These are phyloP conservation scores for Trididemnum clinides DNA, from an alignment of 23 tunicate species.

Conservation along the genomic window DNA sequence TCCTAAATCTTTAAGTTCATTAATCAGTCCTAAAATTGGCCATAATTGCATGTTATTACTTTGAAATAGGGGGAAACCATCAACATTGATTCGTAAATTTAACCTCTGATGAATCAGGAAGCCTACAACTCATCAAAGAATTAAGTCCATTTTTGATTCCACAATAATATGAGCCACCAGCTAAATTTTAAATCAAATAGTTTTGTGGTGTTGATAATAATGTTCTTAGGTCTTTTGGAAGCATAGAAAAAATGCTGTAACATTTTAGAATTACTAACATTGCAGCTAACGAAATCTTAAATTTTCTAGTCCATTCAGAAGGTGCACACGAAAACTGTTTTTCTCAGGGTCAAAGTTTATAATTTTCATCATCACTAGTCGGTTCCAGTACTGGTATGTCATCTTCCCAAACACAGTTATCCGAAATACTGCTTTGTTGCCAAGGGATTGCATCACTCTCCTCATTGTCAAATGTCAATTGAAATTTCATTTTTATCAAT, in stretches of 20 bases:
- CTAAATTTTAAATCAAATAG: slow-evolving; percentile 1
- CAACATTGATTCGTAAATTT: slow-evolving; percentile 26
- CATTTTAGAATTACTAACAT: neutral
- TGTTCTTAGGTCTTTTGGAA: slow-evolving; percentile 26
- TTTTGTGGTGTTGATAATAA: neutral
- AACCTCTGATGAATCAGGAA: neutral
- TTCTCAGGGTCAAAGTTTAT: neutral
- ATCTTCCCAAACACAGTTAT: neutral
- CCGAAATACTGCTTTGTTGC: neutral
- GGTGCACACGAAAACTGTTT: no score
- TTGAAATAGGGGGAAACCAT: slow-evolving; percentile 55
- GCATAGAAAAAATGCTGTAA: neutral
- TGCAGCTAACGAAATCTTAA: neutral
- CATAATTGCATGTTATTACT: slow-evolving; percentile 21
- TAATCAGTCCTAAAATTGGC: slow-evolving; percentile 43
- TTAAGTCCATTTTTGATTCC: slow-evolving; percentile 15
- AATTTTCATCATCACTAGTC: no score
- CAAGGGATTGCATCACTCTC: no score
- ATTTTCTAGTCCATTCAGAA: neutral
- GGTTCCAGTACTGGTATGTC: neutral
- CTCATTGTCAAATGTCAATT: no score
- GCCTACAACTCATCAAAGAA: neutral
- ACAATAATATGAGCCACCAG: slow-evolving; percentile 2
- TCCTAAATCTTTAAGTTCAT: neutral
- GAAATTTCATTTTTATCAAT: no score